Percentiles rank a stretch among this genome's conserved stretches.
Conservation (phyloP, 2,113 vertebrate genomes). For the Monopterus albus region DNA sequence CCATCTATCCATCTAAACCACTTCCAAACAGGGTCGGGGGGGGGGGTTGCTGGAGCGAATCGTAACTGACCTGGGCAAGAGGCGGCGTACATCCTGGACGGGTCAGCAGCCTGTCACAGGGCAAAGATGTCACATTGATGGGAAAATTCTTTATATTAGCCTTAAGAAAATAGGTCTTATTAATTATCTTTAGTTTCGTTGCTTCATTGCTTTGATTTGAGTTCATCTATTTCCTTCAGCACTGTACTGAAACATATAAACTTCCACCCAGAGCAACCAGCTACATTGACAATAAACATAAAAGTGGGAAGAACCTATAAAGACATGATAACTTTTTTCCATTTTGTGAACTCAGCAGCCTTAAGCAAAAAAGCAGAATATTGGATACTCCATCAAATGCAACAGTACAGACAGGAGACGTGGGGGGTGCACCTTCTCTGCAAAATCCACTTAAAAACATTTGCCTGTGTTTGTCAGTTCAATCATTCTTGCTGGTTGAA, state of each 20-base stretch:
- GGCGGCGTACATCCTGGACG: too few relatives aligned
- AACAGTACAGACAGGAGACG: slow-evolving; percentile 6
- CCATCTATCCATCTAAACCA: too few relatives aligned
- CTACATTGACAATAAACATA: slow-evolving; percentile 10
- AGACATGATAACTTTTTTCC: slow-evolving; percentile 3
- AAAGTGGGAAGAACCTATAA: slow-evolving; percentile 9
- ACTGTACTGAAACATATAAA: not conserved
- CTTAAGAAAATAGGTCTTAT: not conserved
- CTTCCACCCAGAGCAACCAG: not conserved
- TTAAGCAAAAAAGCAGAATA: not conserved
- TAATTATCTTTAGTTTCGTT: not conserved
- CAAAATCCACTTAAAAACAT: slow-evolving; percentile 16
- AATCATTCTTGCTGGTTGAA: slow-evolving; percentile 14
- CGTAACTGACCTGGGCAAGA: too few relatives aligned
- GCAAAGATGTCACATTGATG: not conserved
- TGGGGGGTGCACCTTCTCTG: not conserved
- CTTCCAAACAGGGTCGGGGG: too few relatives aligned
- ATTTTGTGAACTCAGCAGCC: slow-evolving; percentile 29
- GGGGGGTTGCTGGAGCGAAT: too few relatives aligned
- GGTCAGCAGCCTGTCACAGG: too few relatives aligned
- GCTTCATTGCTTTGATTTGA: slow-evolving; percentile 22
- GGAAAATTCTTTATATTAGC: not conserved
- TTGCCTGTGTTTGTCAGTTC: slow-evolving; percentile 11
- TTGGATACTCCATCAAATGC: slow-evolving; percentile 13
- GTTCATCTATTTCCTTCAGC: not conserved